phyloP scores from a whole-genome alignment of 1,140 invertebrate species.

The Ctenoplectra terminalis region DNA sequence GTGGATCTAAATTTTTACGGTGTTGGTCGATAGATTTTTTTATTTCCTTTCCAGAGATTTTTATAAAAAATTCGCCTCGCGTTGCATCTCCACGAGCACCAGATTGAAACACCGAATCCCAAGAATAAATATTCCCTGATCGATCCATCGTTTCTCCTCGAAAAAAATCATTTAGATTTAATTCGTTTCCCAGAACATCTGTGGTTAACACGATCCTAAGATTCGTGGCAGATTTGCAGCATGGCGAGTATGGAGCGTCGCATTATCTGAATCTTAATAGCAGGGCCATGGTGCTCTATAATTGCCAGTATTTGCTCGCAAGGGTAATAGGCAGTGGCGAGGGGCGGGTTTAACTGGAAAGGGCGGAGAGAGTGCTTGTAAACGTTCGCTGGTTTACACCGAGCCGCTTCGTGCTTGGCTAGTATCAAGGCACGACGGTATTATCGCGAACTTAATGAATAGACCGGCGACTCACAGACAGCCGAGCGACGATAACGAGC shows the following conservation, averaged over 20 bases:
- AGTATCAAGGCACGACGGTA: conserved; percentile 61
- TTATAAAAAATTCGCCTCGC: no score
- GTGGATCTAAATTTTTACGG: no score
- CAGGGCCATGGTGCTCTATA: conserved; percentile 33
- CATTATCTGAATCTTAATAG: conserved; percentile 58
- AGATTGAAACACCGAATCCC: no score
- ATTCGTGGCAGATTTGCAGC: neutral
- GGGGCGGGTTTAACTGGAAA: conserved; percentile 32
- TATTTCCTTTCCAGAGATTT: no score
- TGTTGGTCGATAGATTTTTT: no score
- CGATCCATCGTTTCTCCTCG: no score
- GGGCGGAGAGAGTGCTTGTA: conserved; percentile 50
- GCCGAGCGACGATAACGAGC: conserved; percentile 62
- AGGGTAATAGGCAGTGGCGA: neutral
- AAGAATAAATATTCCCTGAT: no score
- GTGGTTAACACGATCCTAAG: neutral
- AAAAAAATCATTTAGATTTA: neutral
- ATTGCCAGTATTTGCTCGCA: conserved; percentile 50
- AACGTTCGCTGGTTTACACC: conserved; percentile 59
- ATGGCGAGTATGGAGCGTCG: neutral
- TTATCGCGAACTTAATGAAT: conserved; percentile 71
- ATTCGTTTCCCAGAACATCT: no score
- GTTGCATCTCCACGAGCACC: no score
- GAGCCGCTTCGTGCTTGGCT: conserved; percentile 34
- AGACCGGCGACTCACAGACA: conserved; percentile 54